Base-by-base conservation (phyloP, 2,888 invertebrate genomes). In the Hedychridium roseum region DNA sequence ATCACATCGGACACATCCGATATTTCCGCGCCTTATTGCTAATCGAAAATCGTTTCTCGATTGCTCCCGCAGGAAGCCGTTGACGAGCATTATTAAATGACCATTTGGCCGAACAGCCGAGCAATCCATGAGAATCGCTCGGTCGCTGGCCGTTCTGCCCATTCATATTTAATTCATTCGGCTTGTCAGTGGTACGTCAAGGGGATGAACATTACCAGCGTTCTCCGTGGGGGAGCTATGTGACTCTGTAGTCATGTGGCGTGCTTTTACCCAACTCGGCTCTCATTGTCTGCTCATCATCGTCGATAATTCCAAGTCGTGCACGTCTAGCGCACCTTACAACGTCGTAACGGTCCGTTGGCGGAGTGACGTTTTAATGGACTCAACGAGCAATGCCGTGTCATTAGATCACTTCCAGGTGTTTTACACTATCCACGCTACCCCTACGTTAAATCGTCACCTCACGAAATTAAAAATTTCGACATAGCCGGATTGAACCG, bases 151-250 rank as follows among this genome's bases (percentile, higher is more conserved):
- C 52, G 47, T 47, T 43, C 43, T 35, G 57, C 55, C 58, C 55
- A 66, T 66, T 66, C 66, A 66, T 66, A 64, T 64, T 66, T 66
- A 63, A 66, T 66, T 63, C 62, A 53, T 17, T 30, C 50, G 51
- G 50, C 48, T 52, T 54, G 62, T 60, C 60, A 43, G 50, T 52
- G 23, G 53, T 51, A 41, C 50, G 51, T 60, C 50, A 55, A 57
- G 60, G 58, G 62, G 54, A 39, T 44, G 31, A 39, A n/a, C n/a
- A 50, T 51, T 46, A 54, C 47, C 39, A 35, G 40, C 49, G 50
- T 45, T 47, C 46, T 56, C 58, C 52, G 48, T 35, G 39, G 48
- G n/a, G 55, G 55, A 31, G 15, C 9, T 3, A 16, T 7, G n/a
- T n/a, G n/a, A n/a, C n/a, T n/a, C n/a, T n/a, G 14, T 1, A 31